Evolutionary conservation across 2,888 invertebrate species (phyloP), one percentile per base, ranked within the genome.

Genomic region (Tholera decimalis): DNA sequence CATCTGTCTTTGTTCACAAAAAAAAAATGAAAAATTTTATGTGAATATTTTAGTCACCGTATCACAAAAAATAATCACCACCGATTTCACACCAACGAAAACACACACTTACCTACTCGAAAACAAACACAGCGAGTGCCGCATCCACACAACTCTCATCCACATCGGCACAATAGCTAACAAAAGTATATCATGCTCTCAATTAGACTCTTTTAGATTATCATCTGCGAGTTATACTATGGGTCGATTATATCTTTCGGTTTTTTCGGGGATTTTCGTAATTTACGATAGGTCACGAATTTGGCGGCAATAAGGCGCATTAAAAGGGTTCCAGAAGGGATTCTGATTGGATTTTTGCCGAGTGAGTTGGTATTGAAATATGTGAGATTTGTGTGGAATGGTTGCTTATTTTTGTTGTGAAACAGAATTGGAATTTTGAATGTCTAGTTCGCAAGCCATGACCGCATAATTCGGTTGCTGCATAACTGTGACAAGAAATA

Each of bases 171-270:
- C 85, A 80, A 80, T 82, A 80, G 72, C 60, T 51, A 53, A 81
- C 86, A 85, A 83, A 89, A 86, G 85, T 89, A 88, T 87, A 89
- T 90, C 89, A 84, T 85, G 69, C 90, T 91, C 92, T 92, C 92
- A 92, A 92, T 92, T 92, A 92, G 88, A 81, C 74, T 80, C 75
- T 80, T 84, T 76, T 70, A 88, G 91, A 90, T 91, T 87, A 91
- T 82, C 87, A 89, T 91, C 91, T 82, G 64, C 53, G 59, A 35
- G 84, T 85, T 87, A 87, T 85, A 84, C n/a, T 86, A 88, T 86
- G 84, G 78, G 63, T 73, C 75, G 85, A 85, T 85, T 83, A 68
- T 66, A n/a, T n/a, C n/a, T 66, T 44, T 39, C 43, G 67, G 63
- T 73, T 26, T 78, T 85, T 87, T 85, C 77, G 80, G 79, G 70